A percentile compares a stretch with the other conserved stretches of the same genome.
Conservation (phyloP, 2,888 invertebrate species). For the Apomyelois bistriatella region DNA sequence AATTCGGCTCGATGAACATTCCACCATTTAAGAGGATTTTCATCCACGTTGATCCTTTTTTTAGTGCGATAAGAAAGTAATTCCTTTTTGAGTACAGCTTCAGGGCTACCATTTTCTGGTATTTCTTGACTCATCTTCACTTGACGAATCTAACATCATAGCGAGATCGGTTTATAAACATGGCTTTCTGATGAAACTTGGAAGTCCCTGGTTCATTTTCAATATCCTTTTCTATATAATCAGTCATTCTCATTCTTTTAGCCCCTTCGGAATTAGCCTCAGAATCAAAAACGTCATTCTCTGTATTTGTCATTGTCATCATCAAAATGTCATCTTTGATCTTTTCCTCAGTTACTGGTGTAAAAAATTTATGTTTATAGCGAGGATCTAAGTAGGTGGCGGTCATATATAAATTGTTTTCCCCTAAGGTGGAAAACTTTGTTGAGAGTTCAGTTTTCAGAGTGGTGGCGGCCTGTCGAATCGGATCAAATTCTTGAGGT, state of each 20-base stretch:
- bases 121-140: slow-evolving; percentile 21
- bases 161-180: slow-evolving; percentile 22
- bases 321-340: slow-evolving; percentile 21
- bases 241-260: not conserved
- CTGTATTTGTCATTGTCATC: not conserved
- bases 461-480: slow-evolving; percentile 16
- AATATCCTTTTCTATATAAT: not conserved
- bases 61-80: slow-evolving; percentile 20
- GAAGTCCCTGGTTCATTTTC: slow-evolving; percentile 10
- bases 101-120: slow-evolving; percentile 18
- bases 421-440: slow-evolving; percentile 27
- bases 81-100: slow-evolving; percentile 20
- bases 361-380: slow-evolving; percentile 30
- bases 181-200: slow-evolving; percentile 16
- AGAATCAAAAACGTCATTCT: not conserved
- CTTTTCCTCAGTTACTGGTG: slow-evolving; percentile 25
- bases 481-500: slow-evolving; percentile 24
- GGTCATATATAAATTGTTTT: slow-evolving; percentile 29
- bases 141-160: slow-evolving; percentile 24
- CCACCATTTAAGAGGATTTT: slow-evolving; percentile 18
- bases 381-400: slow-evolving; percentile 32
- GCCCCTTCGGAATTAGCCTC: not conserved
- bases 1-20: slow-evolving; percentile 12
- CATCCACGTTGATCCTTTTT: slow-evolving; percentile 20
- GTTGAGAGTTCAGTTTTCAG: slow-evolving; percentile 23